Conservation (phyloP, 2,797 vertebrate genomes). For the Sebastes itinus region DNA sequence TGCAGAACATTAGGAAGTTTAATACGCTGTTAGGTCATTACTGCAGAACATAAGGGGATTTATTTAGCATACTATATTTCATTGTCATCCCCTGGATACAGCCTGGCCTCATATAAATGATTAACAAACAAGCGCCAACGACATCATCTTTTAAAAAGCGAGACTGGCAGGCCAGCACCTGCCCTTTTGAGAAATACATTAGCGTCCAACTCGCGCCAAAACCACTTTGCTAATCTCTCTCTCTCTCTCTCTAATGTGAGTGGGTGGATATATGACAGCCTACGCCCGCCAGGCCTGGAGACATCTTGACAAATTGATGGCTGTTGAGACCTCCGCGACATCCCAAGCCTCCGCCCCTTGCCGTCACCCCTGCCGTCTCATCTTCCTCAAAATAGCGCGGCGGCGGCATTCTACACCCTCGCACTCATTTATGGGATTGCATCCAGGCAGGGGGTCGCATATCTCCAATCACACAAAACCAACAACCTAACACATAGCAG, state of each 20-base stretch:
- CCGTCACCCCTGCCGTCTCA: conserved; percentile 14
- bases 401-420: conserved; percentile 38
- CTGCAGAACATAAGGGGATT: conserved; percentile 41
- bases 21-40: conserved; percentile 46
- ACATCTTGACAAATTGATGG: conserved; percentile 67
- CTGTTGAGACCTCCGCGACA: conserved; percentile 51
- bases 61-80: conserved; percentile 46
- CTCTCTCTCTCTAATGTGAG: background rate
- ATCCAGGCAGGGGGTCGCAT: conserved; percentile 44
- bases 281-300: conserved; percentile 32
- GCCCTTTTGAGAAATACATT: conserved; percentile 59
- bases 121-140: conserved; percentile 54
- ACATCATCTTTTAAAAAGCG: conserved; percentile 49
- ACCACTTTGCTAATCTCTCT: conserved; percentile 26
- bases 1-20: conserved; percentile 38
- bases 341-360: conserved; percentile 37
- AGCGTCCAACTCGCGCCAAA: conserved; percentile 33
- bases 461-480: conserved; percentile 63
- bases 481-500: conserved; percentile 54
- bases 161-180: conserved; percentile 47
- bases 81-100: conserved; percentile 52
- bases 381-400: conserved; percentile 63
- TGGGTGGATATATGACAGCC: conserved; percentile 38
- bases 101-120: conserved; percentile 49
- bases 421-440: conserved; percentile 52